Base-by-base conservation (phyloP, 2,888 invertebrate species). In the Synanthedon vespiformis region DNA sequence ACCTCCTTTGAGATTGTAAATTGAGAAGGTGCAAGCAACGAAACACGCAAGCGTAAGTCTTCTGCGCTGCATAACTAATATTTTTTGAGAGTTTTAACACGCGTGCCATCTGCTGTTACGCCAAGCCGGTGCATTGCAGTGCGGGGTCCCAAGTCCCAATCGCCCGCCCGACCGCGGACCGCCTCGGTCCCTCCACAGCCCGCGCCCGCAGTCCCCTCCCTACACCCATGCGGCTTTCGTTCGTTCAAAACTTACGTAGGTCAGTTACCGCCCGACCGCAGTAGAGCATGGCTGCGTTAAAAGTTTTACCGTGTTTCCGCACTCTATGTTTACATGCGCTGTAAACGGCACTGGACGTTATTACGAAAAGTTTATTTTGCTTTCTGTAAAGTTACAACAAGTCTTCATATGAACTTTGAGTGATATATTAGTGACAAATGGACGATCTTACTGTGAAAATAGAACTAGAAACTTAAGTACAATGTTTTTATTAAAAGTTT, bases 221-320 rank as follows among this genome's bases (percentile, higher is more conserved):
- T 75, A 76, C 74, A 80, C 78, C 82, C 85, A 81, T 83, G 83
- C 85, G 84, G 85, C 85, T 85, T 85, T 84, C 82, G 82, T 83
- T 82, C 82, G 83, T 86, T 84, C 84, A 86, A 10, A 86, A 86
- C 87, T 87, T 88, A 75, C 87, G 87, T 86, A 88, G 88, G 88
- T 88, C 88, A 88, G 88, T 88, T 88, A 88, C 88, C 86, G 88
- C 83, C 83, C 82, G 84, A 87, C 85, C 86, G 81, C 86, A 83
- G 77, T 79, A 80, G 85, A 88, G 86, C 72, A 86, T 87, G 88
- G 88, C 84, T 80, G 88, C 80, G 86, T 82, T 77, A 81, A 84
- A 83, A 82, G 73, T 83, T 85, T 83, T 82, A 72, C 71, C 80
- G 80, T 83, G 80, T 70, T 68, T 77, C 71, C 84, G 77, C 78